These are phyloP conservation scores for Acanthosepion pharaonis DNA, from an alignment of 2,888 invertebrate species.

Conservation along the genomic window DNA sequence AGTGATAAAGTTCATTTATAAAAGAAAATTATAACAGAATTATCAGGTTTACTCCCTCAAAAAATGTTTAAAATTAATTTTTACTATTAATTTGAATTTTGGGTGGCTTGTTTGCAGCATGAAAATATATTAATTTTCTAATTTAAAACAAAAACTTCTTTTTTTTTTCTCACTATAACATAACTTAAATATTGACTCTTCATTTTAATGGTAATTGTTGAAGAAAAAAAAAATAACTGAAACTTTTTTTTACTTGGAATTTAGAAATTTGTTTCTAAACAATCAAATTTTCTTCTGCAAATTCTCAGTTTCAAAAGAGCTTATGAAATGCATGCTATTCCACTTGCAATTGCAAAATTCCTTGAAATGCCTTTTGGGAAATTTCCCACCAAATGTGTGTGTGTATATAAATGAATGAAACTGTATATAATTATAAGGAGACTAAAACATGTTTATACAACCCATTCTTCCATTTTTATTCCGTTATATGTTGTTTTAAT, in stretches of 20 bases:
- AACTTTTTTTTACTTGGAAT: neutral
- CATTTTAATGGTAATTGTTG: neutral
- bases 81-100: neutral
- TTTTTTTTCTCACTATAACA: neutral
- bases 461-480: neutral
- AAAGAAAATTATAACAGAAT: neutral
- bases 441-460: constrained; percentile 12
- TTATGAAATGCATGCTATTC: neutral
- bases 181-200: neutral
- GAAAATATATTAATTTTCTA: neutral
- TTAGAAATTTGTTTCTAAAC: neutral
- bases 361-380: neutral
- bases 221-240: neutral
- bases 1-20: neutral
- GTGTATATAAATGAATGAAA: neutral
- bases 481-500: neutral
- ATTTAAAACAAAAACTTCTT: neutral
- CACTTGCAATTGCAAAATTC: neutral
- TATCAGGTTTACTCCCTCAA: neutral
- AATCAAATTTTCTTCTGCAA: neutral
- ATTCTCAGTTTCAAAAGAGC: neutral
- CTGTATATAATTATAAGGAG: neutral
- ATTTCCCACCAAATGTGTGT: neutral
- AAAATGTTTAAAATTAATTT: neutral
- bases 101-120: neutral